These are phyloP conservation scores for Grammomys surdaster DNA, from an alignment of 2,113 vertebrate species.

Conservation along the genomic window DNA sequence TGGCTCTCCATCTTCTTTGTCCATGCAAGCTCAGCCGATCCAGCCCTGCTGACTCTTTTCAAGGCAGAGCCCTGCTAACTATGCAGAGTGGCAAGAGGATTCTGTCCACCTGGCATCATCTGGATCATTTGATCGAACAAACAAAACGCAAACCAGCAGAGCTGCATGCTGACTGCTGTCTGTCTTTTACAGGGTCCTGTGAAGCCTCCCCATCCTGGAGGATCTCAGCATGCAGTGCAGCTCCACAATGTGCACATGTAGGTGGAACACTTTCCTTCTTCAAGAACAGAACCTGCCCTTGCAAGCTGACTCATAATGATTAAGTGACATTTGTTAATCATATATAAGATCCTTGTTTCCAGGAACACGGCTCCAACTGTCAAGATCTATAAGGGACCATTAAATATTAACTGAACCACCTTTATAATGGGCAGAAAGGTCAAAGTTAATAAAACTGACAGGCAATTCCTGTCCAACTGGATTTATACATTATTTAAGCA, in stretches of 20 bases:
- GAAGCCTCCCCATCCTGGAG: neutral
- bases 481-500: constrained; percentile 88
- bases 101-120: constrained; percentile 61
- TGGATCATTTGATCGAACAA: constrained; percentile 44
- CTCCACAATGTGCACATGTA: neutral
- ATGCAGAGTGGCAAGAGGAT: neutral
- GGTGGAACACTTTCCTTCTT: constrained; percentile 45
- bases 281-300: constrained; percentile 53
- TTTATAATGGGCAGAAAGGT: constrained; percentile 90
- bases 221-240: neutral
- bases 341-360: constrained; percentile 72
- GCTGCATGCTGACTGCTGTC: neutral
- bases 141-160: constrained; percentile 41
- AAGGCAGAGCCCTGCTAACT: constrained; percentile 1
- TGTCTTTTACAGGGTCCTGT: neutral
- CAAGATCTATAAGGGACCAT: constrained; percentile 88
- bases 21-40: constrained; percentile 77
- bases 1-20: constrained; percentile 52
- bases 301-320: constrained; percentile 66
- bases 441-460: constrained; percentile 91
- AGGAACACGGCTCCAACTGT: constrained; percentile 84
- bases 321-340: constrained; percentile 83
- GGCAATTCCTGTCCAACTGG: constrained; percentile 85
- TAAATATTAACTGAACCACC: constrained; percentile 89
- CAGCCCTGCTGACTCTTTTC: constrained; percentile 55